Conservation (phyloP, 1,140 invertebrate species). For the Calliopsis andreniformis region DNA sequence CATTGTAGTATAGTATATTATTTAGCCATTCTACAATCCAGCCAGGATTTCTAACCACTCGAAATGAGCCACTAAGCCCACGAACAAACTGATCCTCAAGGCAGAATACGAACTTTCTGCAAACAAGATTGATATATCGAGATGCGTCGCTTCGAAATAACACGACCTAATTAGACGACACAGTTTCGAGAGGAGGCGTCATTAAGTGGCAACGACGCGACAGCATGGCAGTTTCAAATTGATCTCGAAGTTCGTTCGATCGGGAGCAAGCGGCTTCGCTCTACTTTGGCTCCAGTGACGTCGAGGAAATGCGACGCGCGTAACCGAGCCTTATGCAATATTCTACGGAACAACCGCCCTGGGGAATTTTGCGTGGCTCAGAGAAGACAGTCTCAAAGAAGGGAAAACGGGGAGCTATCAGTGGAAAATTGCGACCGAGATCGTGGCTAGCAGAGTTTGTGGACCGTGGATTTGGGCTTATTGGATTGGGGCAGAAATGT, state of each 20-base stretch:
- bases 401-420: not conserved
- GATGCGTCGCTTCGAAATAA: conserved; percentile 3
- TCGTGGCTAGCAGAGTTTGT: not conserved
- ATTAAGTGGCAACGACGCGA: conserved; percentile 1
- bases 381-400: not conserved
- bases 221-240: conserved; percentile 9
- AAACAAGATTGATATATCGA: not conserved
- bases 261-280: not conserved
- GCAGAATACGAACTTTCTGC: too few species aligned
- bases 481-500: too few species aligned
- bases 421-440: conserved; percentile 29
- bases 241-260: conserved; percentile 17
- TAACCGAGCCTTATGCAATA: conserved; percentile 5
- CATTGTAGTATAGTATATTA: too few species aligned
- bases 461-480: not conserved
- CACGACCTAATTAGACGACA: conserved; percentile 33
- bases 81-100: not conserved
- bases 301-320: not conserved
- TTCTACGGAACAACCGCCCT: not conserved
- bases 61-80: too few species aligned
- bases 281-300: not conserved
- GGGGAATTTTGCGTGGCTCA: not conserved
- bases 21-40: too few species aligned
- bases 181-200: conserved; percentile 5
- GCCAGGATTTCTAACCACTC: too few species aligned